Evolutionary conservation across 2,113 vertebrate species (phyloP), one percentile per base, ranked within the genome.

Genomic region (Puntigrus tetrazona): DNA sequence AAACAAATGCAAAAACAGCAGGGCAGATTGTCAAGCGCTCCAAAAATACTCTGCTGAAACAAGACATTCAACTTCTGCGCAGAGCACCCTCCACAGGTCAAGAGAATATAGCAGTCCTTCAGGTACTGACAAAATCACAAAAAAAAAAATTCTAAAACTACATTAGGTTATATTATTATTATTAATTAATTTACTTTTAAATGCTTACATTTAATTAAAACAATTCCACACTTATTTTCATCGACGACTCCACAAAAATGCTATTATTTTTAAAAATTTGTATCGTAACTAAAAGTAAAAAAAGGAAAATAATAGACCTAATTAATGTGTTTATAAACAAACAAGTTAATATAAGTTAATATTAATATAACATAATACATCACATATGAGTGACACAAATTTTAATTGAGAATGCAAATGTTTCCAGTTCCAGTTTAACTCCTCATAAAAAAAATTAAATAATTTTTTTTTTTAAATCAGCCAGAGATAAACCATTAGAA

Each of bases 21-120:
- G 45, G 65, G 29, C 31, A 38, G 63, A 69, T n/a, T 80, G 59
- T 80, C 29, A 34, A 81, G 43, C 1, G 13, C 6, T 70, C 80
- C 80, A 55, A 82, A 82, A 70, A 70, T 82, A 82, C 31, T 52
- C 20, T 25, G 3, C 31, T 38, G 13, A 38, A 47, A 47, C 29
- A 6, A 50, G 36, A 45, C 55, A 41, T 59, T 11, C 31, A n/a
- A 50, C 75, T 36, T 22, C 75, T 36, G 50, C 36, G 27, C 10
- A 31, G 11, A 38, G 76, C 34, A n/a, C 52, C 76, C 50, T 61
- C 76, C 50, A 74, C 34, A 59, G 52, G 34, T 14, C 52, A 74
- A 47, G 25, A 14, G 25, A 45, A 74, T 27, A 74, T 29, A 45
- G 43, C 72, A 69, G 65, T 22, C 31, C 31, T 69, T 69, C 7